Conservation (phyloP, 2,797 vertebrate species). For the Myotis findleyi region DNA sequence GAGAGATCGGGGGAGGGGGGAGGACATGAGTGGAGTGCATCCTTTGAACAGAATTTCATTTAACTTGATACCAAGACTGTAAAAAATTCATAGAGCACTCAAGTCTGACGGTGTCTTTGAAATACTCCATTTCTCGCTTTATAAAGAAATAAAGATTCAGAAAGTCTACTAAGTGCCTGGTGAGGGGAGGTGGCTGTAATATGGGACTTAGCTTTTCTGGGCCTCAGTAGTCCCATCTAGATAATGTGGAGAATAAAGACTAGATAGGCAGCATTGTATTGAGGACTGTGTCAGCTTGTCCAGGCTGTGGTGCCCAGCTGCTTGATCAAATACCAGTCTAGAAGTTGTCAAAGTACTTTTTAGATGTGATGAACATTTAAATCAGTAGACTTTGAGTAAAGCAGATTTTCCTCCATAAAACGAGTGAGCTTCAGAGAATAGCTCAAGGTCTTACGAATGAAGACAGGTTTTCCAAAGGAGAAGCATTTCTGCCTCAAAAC, state of each 20-base stretch:
- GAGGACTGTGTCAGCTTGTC: not conserved
- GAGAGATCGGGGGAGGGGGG: not conserved
- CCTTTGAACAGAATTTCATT: not conserved
- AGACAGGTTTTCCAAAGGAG: not conserved
- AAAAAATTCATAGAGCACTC: not conserved
- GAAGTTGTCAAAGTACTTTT: not conserved
- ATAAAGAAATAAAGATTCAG: not conserved
- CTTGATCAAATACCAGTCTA: not conserved
- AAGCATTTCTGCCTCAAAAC: not conserved
- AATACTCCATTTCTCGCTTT: not conserved
- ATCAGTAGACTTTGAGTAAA: not conserved
- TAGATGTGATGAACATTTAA: not conserved
- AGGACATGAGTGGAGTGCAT: not conserved
- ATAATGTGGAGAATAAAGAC: not conserved
- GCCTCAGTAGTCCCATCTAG: not conserved
- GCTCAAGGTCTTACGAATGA: not conserved
- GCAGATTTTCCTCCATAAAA: not conserved
- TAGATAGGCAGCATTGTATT: not conserved
- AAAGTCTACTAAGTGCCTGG: not conserved
- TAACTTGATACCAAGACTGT: not conserved
- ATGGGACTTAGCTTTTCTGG: not conserved
- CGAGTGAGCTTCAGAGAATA: not conserved
- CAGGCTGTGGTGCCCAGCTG: not conserved
- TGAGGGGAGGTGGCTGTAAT: not conserved
- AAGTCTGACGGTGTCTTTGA: not conserved